Conservation (phyloP, 2,888 invertebrate species). For the Gibbula magus region DNA sequence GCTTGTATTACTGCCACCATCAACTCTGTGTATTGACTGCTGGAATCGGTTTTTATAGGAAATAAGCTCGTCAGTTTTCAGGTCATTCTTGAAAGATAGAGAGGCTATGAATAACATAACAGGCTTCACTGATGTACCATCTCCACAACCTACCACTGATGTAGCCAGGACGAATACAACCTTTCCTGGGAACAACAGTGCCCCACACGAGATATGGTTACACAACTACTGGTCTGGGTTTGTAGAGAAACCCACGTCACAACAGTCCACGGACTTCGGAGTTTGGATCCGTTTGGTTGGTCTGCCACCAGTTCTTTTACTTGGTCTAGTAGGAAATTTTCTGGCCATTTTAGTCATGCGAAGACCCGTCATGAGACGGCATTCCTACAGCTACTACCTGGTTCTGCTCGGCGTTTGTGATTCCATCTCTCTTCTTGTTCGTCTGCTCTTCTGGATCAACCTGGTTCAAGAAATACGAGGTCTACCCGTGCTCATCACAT, state of each 20-base stretch:
- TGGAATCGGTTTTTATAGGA: too few species aligned
- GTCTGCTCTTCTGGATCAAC: conserved; percentile 35
- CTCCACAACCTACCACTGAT: too few species aligned
- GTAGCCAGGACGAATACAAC: neutral
- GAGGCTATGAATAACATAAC: too few species aligned
- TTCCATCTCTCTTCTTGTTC: conserved; percentile 25
- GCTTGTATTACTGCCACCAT: too few species aligned
- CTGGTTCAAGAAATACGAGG: conserved; percentile 16
- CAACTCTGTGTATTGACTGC: too few species aligned
- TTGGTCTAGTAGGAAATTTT: conserved; percentile 32
- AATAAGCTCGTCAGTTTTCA: too few species aligned
- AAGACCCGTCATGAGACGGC: conserved; percentile 15
- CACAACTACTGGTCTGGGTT: conserved; percentile 32
- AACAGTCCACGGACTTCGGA: neutral
- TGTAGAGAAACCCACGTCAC: conserved; percentile 27
- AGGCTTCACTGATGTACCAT: too few species aligned
- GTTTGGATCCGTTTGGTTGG: conserved; percentile 27
- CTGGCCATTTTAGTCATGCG: conserved; percentile 28
- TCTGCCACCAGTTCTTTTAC: conserved; percentile 22
- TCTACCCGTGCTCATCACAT: neutral
- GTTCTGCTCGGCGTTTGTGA: conserved; percentile 29
- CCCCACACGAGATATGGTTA: neutral
- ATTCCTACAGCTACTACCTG: conserved; percentile 33
- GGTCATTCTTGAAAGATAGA: too few species aligned
- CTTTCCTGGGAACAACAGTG: neutral